Evolutionary conservation across 2,888 invertebrate species (phyloP), one percentile per base, ranked within the genome.

Genomic region (Marronus borbonicus): DNA sequence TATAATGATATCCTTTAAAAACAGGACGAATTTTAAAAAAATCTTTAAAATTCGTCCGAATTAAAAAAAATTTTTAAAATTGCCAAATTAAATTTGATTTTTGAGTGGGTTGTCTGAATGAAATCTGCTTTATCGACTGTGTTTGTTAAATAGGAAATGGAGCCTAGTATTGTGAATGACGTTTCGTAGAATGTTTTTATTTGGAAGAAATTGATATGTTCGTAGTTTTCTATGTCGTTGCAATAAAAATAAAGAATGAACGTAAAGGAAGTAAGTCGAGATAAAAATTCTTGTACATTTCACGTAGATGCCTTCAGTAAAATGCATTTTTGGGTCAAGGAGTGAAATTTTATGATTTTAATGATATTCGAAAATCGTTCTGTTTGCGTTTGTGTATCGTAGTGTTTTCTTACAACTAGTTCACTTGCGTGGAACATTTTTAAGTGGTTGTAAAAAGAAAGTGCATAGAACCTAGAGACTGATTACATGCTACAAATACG

Each of bases 331-430:
- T 77, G 77, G 77, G 77, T 77, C 77, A 77, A 76, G 76, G 66
- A 78, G 79, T 79, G 79, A 80, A 80, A 80, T 80, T 79, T 79
- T 77, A 52, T 72, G 65, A 78, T 80, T 78, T 64, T 78, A 80
- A 80, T 78, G 65, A 70, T 76, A 77, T 77, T 78, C 79, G 76
- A 78, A 80, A 79, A 76, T 72, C 66, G 52, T 70, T 69, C 76
- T 52, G 77, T 78, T 78, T 80, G 72, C 78, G 70, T 77, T 76
- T 66, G 55, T 76, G 76, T 76, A 52, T 64, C 66, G 60, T 55
- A 70, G 70, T 55, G 58, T 70, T 70, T 70, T 70, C 70, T 17
- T 17, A 70, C 49, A 36, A 70, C 60, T 31, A 72, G 76, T 76
- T 64, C 44, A 66, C 64, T 58, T 65, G 39, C 65, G 55, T 76